A percentile compares a stretch with the other conserved stretches of the same genome.
These are phyloP conservation scores for Gasterosteus nipponicus DNA, from an alignment of 2,113 vertebrate species.

Conservation along the genomic window DNA sequence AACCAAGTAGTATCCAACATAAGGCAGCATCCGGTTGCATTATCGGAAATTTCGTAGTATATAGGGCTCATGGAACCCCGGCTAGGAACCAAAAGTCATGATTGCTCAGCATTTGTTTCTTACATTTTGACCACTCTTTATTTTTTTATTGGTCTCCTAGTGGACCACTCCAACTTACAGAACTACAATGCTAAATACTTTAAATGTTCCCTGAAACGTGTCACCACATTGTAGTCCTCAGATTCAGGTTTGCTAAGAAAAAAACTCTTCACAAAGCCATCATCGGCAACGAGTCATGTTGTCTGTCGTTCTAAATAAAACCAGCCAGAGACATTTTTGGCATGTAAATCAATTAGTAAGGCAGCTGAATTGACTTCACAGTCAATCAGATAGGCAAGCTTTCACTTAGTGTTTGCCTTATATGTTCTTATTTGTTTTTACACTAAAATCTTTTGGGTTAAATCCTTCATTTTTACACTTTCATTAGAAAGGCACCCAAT, in stretches of 20 bases:
- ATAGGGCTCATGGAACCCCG: background rate
- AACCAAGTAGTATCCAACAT: background rate
- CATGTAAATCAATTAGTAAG: constrained; percentile 25
- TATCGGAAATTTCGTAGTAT: background rate
- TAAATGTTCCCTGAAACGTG: background rate
- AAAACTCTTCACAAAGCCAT: constrained; percentile 16
- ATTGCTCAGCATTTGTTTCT: background rate
- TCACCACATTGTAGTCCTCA: constrained; percentile 1
- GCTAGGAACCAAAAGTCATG: background rate
- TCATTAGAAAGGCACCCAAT: constrained; percentile 61
- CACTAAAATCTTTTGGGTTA: constrained; percentile 68
- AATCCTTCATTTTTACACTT: constrained; percentile 73
- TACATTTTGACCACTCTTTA: background rate
- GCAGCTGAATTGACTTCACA: constrained; percentile 19
- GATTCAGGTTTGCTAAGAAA: background rate
- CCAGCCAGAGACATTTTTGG: constrained; percentile 2
- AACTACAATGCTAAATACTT: background rate
- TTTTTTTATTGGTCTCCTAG: background rate
- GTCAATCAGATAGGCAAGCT: constrained; percentile 12
- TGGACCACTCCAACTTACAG: background rate
- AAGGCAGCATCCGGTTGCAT: background rate
- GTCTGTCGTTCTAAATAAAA: constrained; percentile 4
- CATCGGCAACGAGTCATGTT: background rate
- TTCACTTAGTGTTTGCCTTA: constrained; percentile 43
- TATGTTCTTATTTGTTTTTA: constrained; percentile 36